A percentile compares a stretch with the other conserved stretches of the same genome.
Evolutionary conservation across 2,888 invertebrate species (phyloP).

Genomic region (Ophion ellenae): DNA sequence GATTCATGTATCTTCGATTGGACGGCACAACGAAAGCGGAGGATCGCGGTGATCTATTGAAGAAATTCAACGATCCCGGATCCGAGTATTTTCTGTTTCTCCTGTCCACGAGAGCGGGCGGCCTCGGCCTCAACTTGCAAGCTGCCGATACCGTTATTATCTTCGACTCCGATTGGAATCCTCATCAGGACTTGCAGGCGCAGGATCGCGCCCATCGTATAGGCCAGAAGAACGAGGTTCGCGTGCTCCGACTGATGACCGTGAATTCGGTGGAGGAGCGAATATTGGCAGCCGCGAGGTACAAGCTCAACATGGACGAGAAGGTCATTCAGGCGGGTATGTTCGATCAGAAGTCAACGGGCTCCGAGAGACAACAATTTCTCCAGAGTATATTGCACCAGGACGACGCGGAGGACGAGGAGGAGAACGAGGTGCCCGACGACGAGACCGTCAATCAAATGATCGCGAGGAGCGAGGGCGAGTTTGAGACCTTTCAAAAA

Average conservation of each 20-base stretch:
- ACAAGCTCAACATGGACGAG: conserved; percentile 99
- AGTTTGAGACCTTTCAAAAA: conserved; percentile 96
- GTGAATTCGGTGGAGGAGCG: conserved; percentile 99
- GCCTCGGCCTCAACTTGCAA: conserved; percentile 98
- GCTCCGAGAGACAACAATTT: conserved; percentile 97
- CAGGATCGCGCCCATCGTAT: conserved; percentile 99
- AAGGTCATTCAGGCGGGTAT: conserved; percentile 99
- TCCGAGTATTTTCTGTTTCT: conserved; percentile 98
- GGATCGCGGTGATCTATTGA: conserved; percentile 97
- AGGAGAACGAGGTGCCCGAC: conserved; percentile 98
- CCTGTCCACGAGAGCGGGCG: conserved; percentile 98
- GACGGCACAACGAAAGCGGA: conserved; percentile 99
- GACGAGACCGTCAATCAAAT: conserved; percentile 99
- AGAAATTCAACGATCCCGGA: conserved; percentile 94
- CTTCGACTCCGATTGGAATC: conserved; percentile 96
- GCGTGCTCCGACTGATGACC: conserved; percentile 98
- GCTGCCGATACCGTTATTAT: conserved; percentile 93
- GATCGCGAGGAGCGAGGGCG: conserved; percentile 97
- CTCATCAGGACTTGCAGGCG: conserved; percentile 99
- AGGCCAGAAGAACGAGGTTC: conserved; percentile 98
- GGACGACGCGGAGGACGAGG: conserved; percentile 97
- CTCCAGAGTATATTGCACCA: conserved; percentile 97
- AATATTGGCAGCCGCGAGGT: conserved; percentile 98
- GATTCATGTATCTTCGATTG: conserved; percentile 95
- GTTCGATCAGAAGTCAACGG: conserved; percentile 99